A percentile compares a stretch with the other conserved stretches of the same genome.
These are phyloP conservation scores for Halictus ligatus DNA, from an alignment of 2,888 invertebrate species.

Conservation along the genomic window DNA sequence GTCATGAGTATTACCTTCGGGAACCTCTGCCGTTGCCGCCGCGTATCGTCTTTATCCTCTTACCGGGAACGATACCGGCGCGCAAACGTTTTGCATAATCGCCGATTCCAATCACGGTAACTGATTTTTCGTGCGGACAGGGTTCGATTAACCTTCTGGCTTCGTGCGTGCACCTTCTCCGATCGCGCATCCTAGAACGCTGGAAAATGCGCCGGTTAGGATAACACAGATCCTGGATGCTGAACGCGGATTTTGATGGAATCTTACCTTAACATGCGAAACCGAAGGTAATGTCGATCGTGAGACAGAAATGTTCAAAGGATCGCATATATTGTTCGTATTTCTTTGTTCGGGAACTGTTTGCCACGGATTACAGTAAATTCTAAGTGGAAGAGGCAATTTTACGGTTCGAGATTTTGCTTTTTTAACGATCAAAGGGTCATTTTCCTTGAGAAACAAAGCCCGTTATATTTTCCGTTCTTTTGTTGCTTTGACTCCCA, in stretches of 20 bases:
- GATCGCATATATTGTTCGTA: too few relatives aligned
- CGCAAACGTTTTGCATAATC: constrained; percentile 34
- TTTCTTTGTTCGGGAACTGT: too few relatives aligned
- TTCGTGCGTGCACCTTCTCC: constrained; percentile 24
- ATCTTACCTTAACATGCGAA: background rate
- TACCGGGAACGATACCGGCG: constrained; percentile 24
- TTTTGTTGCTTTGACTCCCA: too few relatives aligned
- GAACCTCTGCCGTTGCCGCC: constrained; percentile 24
- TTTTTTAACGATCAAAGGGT: too few relatives aligned
- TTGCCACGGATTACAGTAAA: too few relatives aligned
- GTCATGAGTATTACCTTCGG: constrained; percentile 61
- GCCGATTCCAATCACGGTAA: constrained; percentile 25
- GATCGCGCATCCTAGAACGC: constrained; percentile 1
- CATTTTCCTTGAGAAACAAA: too few relatives aligned
- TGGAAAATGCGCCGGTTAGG: background rate
- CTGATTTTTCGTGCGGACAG: constrained; percentile 24
- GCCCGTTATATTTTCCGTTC: too few relatives aligned
- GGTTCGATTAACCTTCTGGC: constrained; percentile 35
- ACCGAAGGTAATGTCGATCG: background rate
- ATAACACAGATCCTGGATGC: background rate
- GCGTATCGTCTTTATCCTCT: constrained; percentile 47
- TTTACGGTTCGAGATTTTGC: too few relatives aligned
- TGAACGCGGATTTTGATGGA: background rate
- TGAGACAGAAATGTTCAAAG: background rate
- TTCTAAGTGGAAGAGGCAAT: too few relatives aligned